Percentiles rank a stretch among this genome's conserved stretches.
These are phyloP conservation scores for Tetraodon nigroviridis DNA, from an alignment of 2,113 vertebrate genomes.

Conservation along the genomic window DNA sequence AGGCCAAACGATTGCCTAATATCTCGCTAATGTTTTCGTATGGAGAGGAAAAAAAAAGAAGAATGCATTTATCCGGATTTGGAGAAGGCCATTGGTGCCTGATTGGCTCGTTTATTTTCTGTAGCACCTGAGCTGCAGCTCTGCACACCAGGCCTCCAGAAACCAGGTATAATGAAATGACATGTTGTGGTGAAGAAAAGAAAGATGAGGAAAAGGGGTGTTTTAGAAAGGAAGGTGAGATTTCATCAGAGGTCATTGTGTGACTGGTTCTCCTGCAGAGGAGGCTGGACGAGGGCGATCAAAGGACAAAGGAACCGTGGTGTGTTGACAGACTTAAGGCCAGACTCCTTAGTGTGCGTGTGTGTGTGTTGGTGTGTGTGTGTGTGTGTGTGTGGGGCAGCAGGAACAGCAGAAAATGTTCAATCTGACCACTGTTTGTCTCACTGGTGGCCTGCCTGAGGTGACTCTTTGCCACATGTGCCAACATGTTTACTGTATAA, in stretches of 20 bases:
- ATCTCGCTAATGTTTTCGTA: conserved; percentile 18
- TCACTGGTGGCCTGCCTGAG: conserved; percentile 5
- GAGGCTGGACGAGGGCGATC: conserved; percentile 61
- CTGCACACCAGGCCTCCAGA: conserved; percentile 1
- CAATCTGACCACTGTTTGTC: conserved; percentile 32
- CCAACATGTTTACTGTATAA: conserved; percentile 36
- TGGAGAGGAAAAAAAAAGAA: conserved; percentile 2
- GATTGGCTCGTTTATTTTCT: not conserved
- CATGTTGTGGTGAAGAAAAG: not conserved
- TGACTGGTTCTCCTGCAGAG: conserved; percentile 59
- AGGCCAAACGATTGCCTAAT: conserved; percentile 14
- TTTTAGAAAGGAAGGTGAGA: conserved; percentile 30
- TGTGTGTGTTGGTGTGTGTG: conserved; percentile 16
- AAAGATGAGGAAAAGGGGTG: not conserved
- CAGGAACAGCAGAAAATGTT: conserved; percentile 38
- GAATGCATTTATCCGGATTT: conserved; percentile 1
- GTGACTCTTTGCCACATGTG: conserved; percentile 17
- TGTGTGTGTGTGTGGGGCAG: conserved; percentile 19
- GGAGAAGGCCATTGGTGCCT: not conserved
- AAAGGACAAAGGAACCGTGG: conserved; percentile 69
- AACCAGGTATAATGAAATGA: conserved; percentile 22
- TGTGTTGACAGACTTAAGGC: conserved; percentile 61
- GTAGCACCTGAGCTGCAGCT: conserved; percentile 13
- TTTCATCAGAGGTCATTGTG: conserved; percentile 60
- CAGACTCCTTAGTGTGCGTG: conserved; percentile 26